Percentiles rank a stretch among this genome's conserved stretches.
Conservation (phyloP, 2,888 invertebrate genomes). For the Drosophila tripunctata region DNA sequence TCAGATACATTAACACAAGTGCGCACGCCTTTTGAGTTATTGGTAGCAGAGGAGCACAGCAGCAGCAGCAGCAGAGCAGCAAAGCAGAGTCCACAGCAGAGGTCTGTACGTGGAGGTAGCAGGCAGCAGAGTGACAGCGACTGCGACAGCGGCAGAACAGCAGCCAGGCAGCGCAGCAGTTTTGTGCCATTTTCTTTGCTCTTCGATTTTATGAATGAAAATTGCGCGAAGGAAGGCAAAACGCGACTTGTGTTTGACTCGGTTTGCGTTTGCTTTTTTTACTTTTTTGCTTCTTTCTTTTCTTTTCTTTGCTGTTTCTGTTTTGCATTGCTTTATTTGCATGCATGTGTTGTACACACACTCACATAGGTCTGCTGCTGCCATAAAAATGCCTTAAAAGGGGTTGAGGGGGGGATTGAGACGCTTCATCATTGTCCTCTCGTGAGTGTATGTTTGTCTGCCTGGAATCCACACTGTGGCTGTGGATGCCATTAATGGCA, state of each 20-base stretch:
- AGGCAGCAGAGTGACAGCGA: not conserved
- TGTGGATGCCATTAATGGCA: constrained; percentile 60
- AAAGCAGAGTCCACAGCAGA: constrained; percentile 30
- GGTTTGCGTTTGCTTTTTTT: constrained; percentile 42
- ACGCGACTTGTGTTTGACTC: constrained; percentile 67
- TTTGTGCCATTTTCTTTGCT: constrained; percentile 73
- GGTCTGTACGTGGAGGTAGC: not conserved
- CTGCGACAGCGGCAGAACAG: constrained; percentile 4
- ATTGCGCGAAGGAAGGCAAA: constrained; percentile 57
- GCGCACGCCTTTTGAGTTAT: constrained; percentile 79
- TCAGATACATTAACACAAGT: constrained; percentile 75
- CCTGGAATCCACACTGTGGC: too few species aligned
- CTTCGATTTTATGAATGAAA: constrained; percentile 80
- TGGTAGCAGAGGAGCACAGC: constrained; percentile 56
- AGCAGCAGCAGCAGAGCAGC: constrained; percentile 30
- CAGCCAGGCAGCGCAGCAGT: constrained; percentile 36
- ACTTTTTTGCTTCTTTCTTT: constrained; percentile 48
- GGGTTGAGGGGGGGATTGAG: constrained; percentile 58
- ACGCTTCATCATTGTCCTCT: constrained; percentile 41
- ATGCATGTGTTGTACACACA: constrained; percentile 48
- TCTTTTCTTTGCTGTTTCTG: constrained; percentile 43
- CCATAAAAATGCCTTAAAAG: constrained; percentile 73
- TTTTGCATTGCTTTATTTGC: constrained; percentile 67
- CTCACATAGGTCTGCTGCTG: constrained; percentile 42
- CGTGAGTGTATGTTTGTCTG: constrained; percentile 6